These are phyloP conservation scores for Drosophila lacicola DNA, from an alignment of 2,888 invertebrate genomes.

Conservation along the genomic window DNA sequence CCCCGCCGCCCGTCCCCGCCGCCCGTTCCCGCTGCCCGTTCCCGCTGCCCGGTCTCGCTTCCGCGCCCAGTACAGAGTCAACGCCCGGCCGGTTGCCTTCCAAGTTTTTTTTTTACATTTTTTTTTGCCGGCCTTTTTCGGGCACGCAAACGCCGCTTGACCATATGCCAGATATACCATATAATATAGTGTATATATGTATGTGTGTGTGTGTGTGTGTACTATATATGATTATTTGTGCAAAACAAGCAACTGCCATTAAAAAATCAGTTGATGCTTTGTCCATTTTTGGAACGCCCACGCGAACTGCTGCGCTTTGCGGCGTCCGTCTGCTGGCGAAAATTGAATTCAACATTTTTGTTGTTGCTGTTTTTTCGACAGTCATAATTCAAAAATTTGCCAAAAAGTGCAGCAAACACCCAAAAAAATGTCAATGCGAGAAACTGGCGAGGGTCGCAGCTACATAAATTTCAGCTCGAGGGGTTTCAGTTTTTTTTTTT, in stretches of 20 bases:
- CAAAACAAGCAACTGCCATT: slow-evolving; percentile 53
- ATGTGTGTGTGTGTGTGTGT: slow-evolving; percentile 5
- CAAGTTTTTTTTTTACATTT: slow-evolving; percentile 3
- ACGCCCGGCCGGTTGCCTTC: slow-evolving; percentile 51
- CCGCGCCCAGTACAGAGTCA: slow-evolving; percentile 60
- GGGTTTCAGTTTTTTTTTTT: slow-evolving; percentile 7
- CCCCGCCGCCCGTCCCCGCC: slow-evolving; percentile 1
- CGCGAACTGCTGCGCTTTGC: slow-evolving; percentile 36
- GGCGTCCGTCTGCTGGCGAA: slow-evolving; percentile 4
- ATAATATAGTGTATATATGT: slow-evolving; percentile 14
- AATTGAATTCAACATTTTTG: slow-evolving; percentile 65
- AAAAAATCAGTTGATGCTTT: slow-evolving; percentile 65
- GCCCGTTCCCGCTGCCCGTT: background rate
- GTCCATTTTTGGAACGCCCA: slow-evolving; percentile 74
- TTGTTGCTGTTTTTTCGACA: background rate
- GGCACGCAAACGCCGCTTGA: slow-evolving; percentile 72
- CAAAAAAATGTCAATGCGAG: slow-evolving; percentile 40
- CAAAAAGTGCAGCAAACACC: slow-evolving; percentile 64
- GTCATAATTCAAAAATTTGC: slow-evolving; percentile 70
- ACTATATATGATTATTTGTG: slow-evolving; percentile 27
- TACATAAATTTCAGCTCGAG: slow-evolving; percentile 63
- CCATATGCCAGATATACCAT: slow-evolving; percentile 46
- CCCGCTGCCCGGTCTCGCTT: slow-evolving; percentile 39
- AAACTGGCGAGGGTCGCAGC: slow-evolving; percentile 20
- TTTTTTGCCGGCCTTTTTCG: slow-evolving; percentile 69